Evolutionary conservation across 1,140 invertebrate genomes (phyloP), one percentile per base, ranked within the genome.

Genomic region (Pentalonia nigronervosa): DNA sequence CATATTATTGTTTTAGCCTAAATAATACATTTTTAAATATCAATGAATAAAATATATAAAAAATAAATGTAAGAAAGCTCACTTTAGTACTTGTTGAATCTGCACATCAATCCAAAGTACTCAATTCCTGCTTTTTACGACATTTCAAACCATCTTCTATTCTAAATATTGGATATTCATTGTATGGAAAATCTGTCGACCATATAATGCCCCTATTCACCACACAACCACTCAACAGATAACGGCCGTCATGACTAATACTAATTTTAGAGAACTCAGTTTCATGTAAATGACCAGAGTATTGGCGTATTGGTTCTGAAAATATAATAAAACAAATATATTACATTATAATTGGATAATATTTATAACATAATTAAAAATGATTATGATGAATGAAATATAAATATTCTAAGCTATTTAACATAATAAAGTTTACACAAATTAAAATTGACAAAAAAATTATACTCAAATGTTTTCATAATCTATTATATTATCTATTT

Each of bases 161-260:
- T 36, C 30, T 6, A 41, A 41, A 53, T 2, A 93, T 41, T n/a
- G 91, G 91, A 2, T 45, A n/a, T 45, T 56, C 36, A 9, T 25
- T 9, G 45, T 53, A 21, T 8, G 91, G 91, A 86, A 56, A 86
- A 93, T 56, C 81, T 84, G 91, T 93, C 0, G 2, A 17, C 81
- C 81, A 93, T 53, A 93, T 45, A 17, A 93, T 23, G 41, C 91
- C 91, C 0, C 1, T 17, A 21, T 84, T 25, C 1, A 45, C 2
- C 1, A 41, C n/a, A 84, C 91, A 93, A 36, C 91, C 91, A 93
- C 23, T 56, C 45, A 93, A 93, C 45, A 93, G 30, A 93, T 86
- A 93, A 9, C 48, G 48, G 1, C 81, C 91, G 21, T 93, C 91
- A 45, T 86, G 34, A 86, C 81, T 93, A 7, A 93, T 53, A 45